Evolutionary conservation across 2,113 vertebrate genomes (phyloP).

Genomic region (chimpanzee (Pan troglodytes)): NHGRI_mPanTro3-v2.1_pri NC_072402.2:147732501-147733000

Average conservation of each 20-base stretch:
- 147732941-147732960: not conserved
- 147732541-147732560: not conserved
- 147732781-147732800: slow-evolving; percentile 93
- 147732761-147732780: slow-evolving; percentile 96
- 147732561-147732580: not conserved
- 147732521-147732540: not conserved
- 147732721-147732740: slow-evolving; percentile 97
- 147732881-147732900: not conserved
- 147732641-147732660: slow-evolving; percentile 98
- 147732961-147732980: not conserved
- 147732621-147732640: slow-evolving; percentile 89
- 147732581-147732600: slow-evolving; percentile 33
- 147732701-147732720: slow-evolving; percentile 99
- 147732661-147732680: slow-evolving; percentile 95
- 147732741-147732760: slow-evolving; percentile 96
- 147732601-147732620: not conserved
- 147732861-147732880: not conserved
- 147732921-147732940: not conserved
- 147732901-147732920: not conserved
- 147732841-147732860: not conserved
- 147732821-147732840: not conserved
- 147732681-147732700: slow-evolving; percentile 93
- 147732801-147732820: slow-evolving; percentile 88
- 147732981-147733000: not conserved
- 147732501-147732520: not conserved